Conservation (phyloP, 2,113 vertebrate species). For the Enhydra lutris region DNA sequence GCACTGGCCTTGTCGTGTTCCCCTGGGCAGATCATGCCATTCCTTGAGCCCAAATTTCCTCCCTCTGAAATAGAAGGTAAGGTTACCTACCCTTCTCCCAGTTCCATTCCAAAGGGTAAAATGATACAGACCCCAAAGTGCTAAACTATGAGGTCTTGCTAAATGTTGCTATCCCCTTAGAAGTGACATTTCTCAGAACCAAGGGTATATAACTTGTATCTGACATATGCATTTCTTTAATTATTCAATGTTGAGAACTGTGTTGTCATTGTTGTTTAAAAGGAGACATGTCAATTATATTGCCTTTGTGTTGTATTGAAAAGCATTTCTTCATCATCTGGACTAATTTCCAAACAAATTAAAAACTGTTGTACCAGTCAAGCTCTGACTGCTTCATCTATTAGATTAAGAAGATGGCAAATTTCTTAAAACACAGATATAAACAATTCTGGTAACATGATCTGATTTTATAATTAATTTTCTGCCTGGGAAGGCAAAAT, state of each 20-base stretch:
- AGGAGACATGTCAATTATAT: constrained; percentile 25
- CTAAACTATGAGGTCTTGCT: background rate
- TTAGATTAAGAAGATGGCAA: constrained; percentile 71
- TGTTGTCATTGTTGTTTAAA: constrained; percentile 58
- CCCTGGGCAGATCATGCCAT: background rate
- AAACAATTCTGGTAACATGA: constrained; percentile 69
- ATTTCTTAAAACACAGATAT: constrained; percentile 72
- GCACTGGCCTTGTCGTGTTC: background rate
- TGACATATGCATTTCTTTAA: constrained; percentile 35
- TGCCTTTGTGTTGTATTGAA: constrained; percentile 43
- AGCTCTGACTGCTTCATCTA: constrained; percentile 63
- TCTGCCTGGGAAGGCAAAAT: constrained; percentile 56
- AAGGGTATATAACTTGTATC: constrained; percentile 32
- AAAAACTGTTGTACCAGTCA: constrained; percentile 68
- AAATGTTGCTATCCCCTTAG: background rate
- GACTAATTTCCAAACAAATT: constrained; percentile 72
- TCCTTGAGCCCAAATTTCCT: background rate
- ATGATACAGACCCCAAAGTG: background rate
- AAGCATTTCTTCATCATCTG: constrained; percentile 70
- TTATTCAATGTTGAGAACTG: constrained; percentile 44
- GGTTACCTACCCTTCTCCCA: background rate
- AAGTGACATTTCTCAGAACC: constrained; percentile 8
- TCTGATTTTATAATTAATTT: constrained; percentile 74
- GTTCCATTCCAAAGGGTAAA: background rate
- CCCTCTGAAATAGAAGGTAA: background rate